Conservation (phyloP, 2,888 invertebrate genomes). For the Cheilosia vulpina region DNA sequence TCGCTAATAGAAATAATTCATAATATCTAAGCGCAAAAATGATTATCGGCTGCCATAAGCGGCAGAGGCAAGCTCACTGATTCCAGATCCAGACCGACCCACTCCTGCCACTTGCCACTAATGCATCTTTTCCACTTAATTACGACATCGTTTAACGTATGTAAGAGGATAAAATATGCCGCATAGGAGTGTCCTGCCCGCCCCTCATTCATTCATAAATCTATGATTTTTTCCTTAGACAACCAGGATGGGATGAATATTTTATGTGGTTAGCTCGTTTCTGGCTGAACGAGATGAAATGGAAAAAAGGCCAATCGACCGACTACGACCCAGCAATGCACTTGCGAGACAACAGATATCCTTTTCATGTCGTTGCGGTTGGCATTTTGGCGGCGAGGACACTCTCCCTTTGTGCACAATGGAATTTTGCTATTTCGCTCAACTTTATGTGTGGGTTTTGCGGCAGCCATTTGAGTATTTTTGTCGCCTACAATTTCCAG, state of each 20-base stretch:
- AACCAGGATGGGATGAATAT: slow-evolving; percentile 69
- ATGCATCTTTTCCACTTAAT: slow-evolving; percentile 73
- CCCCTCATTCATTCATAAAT: slow-evolving; percentile 58
- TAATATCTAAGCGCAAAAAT: slow-evolving; percentile 69
- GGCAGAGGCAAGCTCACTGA: slow-evolving; percentile 25
- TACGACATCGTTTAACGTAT: slow-evolving; percentile 75
- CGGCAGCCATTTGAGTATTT: slow-evolving; percentile 47
- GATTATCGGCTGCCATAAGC: slow-evolving; percentile 72
- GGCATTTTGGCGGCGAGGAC: slow-evolving; percentile 45
- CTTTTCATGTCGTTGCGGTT: slow-evolving; percentile 54
- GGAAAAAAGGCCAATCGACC: slow-evolving; percentile 73
- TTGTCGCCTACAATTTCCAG: slow-evolving; percentile 63
- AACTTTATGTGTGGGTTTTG: slow-evolving; percentile 35
- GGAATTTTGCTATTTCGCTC: slow-evolving; percentile 28
- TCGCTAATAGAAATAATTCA: slow-evolving; percentile 56
- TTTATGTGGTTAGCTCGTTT: slow-evolving; percentile 51
- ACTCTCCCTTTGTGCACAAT: slow-evolving; percentile 6
- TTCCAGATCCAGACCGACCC: slow-evolving; percentile 1
- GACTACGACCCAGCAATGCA: slow-evolving; percentile 48
- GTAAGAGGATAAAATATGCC: slow-evolving; percentile 63
- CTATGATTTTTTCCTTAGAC: slow-evolving; percentile 50
- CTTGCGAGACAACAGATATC: slow-evolving; percentile 52
- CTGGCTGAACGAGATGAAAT: slow-evolving; percentile 65
- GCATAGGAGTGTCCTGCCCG: slow-evolving; percentile 19
- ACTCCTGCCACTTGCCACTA: slow-evolving; percentile 50